A percentile compares a stretch with the other conserved stretches of the same genome.
Conservation (phyloP, 2,797 vertebrate species). For the Psittacula derbiana region DNA sequence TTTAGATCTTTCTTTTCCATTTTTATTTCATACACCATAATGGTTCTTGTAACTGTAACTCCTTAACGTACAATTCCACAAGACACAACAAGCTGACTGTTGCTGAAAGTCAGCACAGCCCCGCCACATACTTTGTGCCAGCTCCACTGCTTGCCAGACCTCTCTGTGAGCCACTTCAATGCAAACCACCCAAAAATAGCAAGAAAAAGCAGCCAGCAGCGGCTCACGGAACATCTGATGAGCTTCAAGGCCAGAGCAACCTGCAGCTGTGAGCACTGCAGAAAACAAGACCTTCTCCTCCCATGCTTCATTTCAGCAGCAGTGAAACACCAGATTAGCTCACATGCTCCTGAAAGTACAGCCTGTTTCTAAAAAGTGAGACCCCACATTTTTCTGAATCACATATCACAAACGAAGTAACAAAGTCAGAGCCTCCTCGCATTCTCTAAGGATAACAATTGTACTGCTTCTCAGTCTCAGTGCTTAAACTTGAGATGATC, state of each 20-base stretch:
- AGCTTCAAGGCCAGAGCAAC: not conserved
- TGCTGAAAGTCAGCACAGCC: not conserved
- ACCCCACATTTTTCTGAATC: not conserved
- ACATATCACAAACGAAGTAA: not conserved
- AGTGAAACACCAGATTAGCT: not conserved
- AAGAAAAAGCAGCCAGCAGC: not conserved
- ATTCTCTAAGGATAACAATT: not conserved
- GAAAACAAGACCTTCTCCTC: not conserved
- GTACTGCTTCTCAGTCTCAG: not conserved
- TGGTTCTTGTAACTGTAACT: not conserved
- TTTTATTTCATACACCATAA: not conserved
- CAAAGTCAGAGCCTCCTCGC: not conserved
- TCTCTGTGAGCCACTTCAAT: not conserved
- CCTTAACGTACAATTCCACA: not conserved
- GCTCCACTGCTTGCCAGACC: not conserved
- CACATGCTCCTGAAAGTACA: not conserved
- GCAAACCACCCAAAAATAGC: slow-evolving; percentile 18
- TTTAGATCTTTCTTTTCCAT: not conserved
- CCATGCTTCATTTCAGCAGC: not conserved
- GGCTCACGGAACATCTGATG: not conserved
- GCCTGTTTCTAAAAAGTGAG: not conserved
- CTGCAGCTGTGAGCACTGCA: not conserved
- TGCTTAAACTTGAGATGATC: not conserved
- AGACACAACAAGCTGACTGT: not conserved
- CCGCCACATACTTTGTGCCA: not conserved